Evolutionary conservation across 2,888 invertebrate genomes (phyloP).

Genomic region (Drosophila stalkeri): DNA sequence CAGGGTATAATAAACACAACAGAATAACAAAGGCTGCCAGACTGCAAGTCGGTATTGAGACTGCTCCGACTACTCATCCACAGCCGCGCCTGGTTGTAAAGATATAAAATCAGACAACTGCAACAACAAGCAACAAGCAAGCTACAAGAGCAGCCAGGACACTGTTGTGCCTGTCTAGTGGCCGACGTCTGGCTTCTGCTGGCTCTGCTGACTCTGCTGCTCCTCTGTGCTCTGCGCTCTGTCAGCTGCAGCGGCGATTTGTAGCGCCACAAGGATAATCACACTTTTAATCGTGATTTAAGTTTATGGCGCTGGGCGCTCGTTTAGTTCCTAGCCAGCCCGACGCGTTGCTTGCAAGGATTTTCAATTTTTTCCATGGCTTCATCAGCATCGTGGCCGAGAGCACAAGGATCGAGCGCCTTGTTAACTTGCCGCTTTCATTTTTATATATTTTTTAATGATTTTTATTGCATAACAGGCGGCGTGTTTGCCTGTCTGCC

Average conservation of each 20-base stretch:
- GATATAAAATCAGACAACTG: constrained; percentile 79
- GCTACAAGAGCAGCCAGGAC: constrained; percentile 37
- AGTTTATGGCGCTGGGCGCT: constrained; percentile 80
- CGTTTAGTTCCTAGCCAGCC: constrained; percentile 75
- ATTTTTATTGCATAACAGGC: constrained; percentile 78
- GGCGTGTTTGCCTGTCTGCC: constrained; percentile 43
- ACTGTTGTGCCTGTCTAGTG: too few relatives aligned
- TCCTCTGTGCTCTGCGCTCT: constrained; percentile 41
- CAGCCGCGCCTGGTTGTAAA: constrained; percentile 77
- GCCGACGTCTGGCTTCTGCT: too few relatives aligned
- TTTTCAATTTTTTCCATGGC: constrained; percentile 59
- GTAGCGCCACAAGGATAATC: constrained; percentile 85
- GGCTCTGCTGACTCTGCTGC: background rate
- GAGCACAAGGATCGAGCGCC: constrained; percentile 25
- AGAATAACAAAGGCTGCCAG: constrained; percentile 45
- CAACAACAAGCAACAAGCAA: constrained; percentile 71
- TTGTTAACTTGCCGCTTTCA: constrained; percentile 75
- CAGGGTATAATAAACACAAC: constrained; percentile 24
- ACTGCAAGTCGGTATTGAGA: constrained; percentile 21
- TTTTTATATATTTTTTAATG: constrained; percentile 81
- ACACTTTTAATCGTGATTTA: constrained; percentile 85
- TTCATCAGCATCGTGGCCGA: constrained; percentile 45
- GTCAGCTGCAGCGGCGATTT: constrained; percentile 82
- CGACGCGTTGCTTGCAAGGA: constrained; percentile 40
- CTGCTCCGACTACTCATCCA: constrained; percentile 61